A percentile compares a stretch with the other conserved stretches of the same genome.
Evolutionary conservation across 2,888 invertebrate species (phyloP).

Genomic region (Embidobia sp.): DNA sequence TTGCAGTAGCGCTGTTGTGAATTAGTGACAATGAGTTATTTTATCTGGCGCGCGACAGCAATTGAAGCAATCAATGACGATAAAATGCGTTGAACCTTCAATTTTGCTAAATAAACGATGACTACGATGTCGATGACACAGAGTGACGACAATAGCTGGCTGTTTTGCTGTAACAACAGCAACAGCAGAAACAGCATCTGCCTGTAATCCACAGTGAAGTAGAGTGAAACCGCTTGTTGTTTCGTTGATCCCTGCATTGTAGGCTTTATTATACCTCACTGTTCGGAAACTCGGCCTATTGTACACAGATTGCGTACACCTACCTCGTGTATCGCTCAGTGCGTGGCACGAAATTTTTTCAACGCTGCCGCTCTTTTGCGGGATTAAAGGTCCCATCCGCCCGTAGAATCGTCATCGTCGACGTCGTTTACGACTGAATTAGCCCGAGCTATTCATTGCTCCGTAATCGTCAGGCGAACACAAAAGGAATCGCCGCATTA

Average conservation of each 20-base stretch:
- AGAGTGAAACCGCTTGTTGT: conserved; percentile 78
- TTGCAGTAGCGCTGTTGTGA: conserved; percentile 15
- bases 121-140: conserved; percentile 48
- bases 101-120: conserved; percentile 61
- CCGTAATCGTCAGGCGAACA: conserved; percentile 66
- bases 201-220: conserved; percentile 75
- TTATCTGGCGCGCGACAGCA: conserved; percentile 54
- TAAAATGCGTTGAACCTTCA: conserved; percentile 60
- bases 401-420: conserved; percentile 60
- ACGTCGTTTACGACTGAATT: conserved; percentile 66
- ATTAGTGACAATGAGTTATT: conserved; percentile 45
- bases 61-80: conserved; percentile 64
- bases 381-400: conserved; percentile 72
- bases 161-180: conserved; percentile 62
- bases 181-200: conserved; percentile 72
- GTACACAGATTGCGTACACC: conserved; percentile 77
- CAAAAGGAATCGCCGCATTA: conserved; percentile 68
- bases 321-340: conserved; percentile 65
- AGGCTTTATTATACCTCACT: conserved; percentile 75
- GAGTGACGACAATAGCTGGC: conserved; percentile 51
- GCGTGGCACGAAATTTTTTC: conserved; percentile 67
- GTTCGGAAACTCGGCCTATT: conserved; percentile 75
- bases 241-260: conserved; percentile 78
- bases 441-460: conserved; percentile 66
- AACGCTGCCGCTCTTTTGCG: conserved; percentile 69